Conservation (phyloP, 2,113 vertebrate genomes). For the Trinectes maculatus region DNA sequence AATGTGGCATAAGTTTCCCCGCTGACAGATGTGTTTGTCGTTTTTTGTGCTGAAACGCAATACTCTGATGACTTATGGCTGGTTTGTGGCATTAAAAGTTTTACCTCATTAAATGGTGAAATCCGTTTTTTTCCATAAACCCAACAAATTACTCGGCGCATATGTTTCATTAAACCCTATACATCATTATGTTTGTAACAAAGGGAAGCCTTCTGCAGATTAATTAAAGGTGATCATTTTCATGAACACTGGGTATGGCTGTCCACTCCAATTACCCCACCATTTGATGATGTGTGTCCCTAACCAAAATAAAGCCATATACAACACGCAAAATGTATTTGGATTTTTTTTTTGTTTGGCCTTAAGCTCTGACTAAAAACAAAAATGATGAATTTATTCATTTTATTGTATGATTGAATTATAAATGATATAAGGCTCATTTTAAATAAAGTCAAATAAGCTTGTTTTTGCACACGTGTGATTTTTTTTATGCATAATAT, state of each 20-base stretch:
- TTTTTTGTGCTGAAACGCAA: constrained; percentile 56
- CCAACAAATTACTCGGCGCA: constrained; percentile 65
- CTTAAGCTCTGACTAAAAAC: constrained; percentile 28
- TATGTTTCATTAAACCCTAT: constrained; percentile 70
- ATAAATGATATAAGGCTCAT: not conserved
- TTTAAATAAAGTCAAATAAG: constrained; percentile 12
- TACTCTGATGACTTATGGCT: constrained; percentile 59
- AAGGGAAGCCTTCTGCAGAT: constrained; percentile 69
- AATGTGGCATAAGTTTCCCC: constrained; percentile 77
- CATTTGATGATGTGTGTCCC: constrained; percentile 62
- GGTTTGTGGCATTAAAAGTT: constrained; percentile 74
- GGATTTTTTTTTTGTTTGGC: constrained; percentile 34
- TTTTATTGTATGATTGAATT: constrained; percentile 11
- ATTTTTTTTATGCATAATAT: constrained; percentile 26
- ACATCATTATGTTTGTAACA: constrained; percentile 65
- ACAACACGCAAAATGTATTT: constrained; percentile 22
- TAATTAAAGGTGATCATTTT: constrained; percentile 75
- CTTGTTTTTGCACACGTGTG: constrained; percentile 21
- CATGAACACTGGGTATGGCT: constrained; percentile 53
- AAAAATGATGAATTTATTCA: not conserved
- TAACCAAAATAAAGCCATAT: constrained; percentile 49
- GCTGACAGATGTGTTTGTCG: constrained; percentile 76
- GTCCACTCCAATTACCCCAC: constrained; percentile 71
- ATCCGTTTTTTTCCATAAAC: constrained; percentile 60
- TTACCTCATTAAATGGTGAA: constrained; percentile 65